A percentile compares a stretch with the other conserved stretches of the same genome.
Conservation (phyloP, 2,797 vertebrate genomes). For the Pseudochirops corinnae region DNA sequence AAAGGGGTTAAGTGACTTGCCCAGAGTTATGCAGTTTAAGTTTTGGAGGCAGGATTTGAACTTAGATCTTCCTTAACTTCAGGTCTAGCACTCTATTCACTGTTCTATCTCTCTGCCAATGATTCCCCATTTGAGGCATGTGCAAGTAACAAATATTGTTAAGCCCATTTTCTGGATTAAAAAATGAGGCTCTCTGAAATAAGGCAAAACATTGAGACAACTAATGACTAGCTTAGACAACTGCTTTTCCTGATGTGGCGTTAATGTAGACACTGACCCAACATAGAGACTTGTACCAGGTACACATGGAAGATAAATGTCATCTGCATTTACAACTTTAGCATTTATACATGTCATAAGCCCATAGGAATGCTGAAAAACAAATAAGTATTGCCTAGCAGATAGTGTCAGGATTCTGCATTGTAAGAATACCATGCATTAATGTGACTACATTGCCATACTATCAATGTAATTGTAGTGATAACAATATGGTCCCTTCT, state of each 20-base stretch:
- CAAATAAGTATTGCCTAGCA: not conserved
- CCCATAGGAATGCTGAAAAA: not conserved
- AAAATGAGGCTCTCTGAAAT: not conserved
- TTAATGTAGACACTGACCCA: not conserved
- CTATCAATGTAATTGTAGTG: rapidly evolving
- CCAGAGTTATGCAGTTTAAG: not conserved
- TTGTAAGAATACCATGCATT: not conserved
- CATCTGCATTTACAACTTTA: slow-evolving; percentile 27
- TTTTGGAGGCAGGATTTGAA: not conserved
- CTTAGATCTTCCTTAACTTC: not conserved
- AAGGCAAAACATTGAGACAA: not conserved
- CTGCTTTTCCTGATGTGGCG: not conserved
- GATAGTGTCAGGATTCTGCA: not conserved
- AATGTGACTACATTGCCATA: not conserved
- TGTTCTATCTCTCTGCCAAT: not conserved
- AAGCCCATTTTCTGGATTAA: not conserved
- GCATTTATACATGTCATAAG: not conserved
- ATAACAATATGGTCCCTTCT: slow-evolving; percentile 22
- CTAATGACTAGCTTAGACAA: not conserved
- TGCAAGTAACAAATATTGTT: not conserved
- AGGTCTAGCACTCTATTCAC: not conserved
- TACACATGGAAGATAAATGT: rapidly evolving
- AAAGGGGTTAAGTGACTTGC: not conserved
- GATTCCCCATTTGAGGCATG: not conserved
- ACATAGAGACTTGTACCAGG: not conserved